Evolutionary conservation across 2,113 vertebrate genomes (phyloP).

Genomic region (Apteryx owenii): DNA sequence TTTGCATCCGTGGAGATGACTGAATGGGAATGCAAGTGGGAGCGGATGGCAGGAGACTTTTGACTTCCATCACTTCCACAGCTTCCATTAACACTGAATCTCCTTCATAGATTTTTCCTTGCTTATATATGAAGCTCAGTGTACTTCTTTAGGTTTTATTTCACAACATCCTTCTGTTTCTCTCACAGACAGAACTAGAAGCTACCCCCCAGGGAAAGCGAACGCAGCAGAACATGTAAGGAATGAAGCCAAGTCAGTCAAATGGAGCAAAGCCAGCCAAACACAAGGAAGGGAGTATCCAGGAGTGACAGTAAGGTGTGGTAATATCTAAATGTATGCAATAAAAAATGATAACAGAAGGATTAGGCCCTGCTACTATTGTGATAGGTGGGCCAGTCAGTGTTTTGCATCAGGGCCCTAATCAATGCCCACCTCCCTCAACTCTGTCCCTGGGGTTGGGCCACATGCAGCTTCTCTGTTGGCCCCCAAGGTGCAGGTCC

Average conservation of each 20-base stretch:
- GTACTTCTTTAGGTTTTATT: neutral
- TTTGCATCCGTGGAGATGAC: accelerated
- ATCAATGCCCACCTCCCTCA: neutral
- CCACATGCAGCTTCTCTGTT: accelerated
- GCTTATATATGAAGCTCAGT: neutral
- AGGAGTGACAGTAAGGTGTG: neutral
- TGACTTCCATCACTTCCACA: neutral
- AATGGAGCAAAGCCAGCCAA: neutral
- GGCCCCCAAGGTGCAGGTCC: neutral
- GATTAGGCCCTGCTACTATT: slow-evolving; percentile 18
- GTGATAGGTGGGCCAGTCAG: neutral
- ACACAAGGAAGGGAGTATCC: neutral
- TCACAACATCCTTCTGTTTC: neutral
- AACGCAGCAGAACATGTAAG: neutral
- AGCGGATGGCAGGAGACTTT: neutral
- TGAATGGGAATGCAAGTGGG: neutral
- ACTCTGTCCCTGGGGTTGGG: neutral
- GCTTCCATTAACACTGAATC: neutral
- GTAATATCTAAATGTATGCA: neutral
- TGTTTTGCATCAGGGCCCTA: neutral
- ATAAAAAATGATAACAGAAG: slow-evolving; percentile 43
- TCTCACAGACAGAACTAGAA: neutral
- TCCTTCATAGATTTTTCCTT: neutral
- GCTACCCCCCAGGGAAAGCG: neutral
- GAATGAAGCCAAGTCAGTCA: neutral